phyloP scores from a whole-genome alignment of 2,888 invertebrate species.

The Itoplectis maculator region DNA sequence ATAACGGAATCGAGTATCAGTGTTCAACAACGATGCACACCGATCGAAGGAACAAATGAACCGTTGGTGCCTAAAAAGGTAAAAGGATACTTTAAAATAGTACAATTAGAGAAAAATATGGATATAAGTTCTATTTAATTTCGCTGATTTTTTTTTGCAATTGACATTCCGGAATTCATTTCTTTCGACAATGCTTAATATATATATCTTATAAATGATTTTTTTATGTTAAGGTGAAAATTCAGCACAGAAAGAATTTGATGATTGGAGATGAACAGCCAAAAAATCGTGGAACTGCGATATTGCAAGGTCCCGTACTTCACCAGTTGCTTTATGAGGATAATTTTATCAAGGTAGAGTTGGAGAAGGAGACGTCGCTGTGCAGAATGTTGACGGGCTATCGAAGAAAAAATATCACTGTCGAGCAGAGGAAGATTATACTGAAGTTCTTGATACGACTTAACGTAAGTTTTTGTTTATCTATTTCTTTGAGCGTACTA shows the following conservation, averaged over 20 bases:
- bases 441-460: slow-evolving; percentile 72
- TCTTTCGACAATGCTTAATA: too few species aligned
- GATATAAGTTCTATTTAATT: too few species aligned
- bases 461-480: slow-evolving; percentile 62
- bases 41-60: neutral
- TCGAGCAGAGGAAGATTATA: slow-evolving; percentile 72
- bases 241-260: slow-evolving; percentile 21
- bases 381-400: slow-evolving; percentile 66
- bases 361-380: slow-evolving; percentile 64
- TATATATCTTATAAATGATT: too few species aligned
- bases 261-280: neutral
- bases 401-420: slow-evolving; percentile 66
- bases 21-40: slow-evolving; percentile 20
- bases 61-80: slow-evolving; percentile 32
- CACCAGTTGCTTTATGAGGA: slow-evolving; percentile 65
- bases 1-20: neutral
- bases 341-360: slow-evolving; percentile 66
- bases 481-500: too few species aligned
- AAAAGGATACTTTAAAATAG: neutral
- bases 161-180: too few species aligned
- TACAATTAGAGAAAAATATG: too few species aligned
- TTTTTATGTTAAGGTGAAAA: slow-evolving; percentile 50
- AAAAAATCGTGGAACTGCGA: neutral
- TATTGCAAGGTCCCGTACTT: neutral
- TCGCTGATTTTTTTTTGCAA: too few species aligned